These are phyloP conservation scores for Rhineura floridana DNA, from an alignment of 2,113 vertebrate genomes.

Conservation along the genomic window DNA sequence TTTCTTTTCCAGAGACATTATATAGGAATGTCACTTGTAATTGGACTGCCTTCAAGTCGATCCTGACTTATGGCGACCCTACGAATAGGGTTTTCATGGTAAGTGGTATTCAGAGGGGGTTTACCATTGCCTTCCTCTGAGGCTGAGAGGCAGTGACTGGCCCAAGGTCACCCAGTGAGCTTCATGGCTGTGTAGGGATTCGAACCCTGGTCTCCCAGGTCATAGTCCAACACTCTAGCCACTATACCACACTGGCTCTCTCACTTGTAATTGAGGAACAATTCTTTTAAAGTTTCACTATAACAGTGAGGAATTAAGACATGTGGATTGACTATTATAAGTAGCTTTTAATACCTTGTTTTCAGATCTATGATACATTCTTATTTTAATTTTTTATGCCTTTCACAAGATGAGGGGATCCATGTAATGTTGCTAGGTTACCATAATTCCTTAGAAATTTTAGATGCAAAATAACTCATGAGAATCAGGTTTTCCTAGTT, in stretches of 20 bases:
- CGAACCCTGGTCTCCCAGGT: too few species aligned
- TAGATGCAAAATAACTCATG: conserved; percentile 1
- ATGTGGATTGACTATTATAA: neutral
- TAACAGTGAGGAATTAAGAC: neutral
- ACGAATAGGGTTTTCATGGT: too few species aligned
- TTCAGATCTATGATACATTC: conserved; percentile 1
- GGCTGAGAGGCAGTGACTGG: too few species aligned
- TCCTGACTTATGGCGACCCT: too few species aligned
- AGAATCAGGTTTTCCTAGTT: neutral
- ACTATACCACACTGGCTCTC: too few species aligned
- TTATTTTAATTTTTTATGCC: neutral
- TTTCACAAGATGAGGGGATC: neutral
- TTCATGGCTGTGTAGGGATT: too few species aligned
- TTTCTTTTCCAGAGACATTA: neutral
- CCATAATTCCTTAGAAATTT: conserved; percentile 10
- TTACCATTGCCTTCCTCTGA: too few species aligned
- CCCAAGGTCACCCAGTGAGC: too few species aligned
- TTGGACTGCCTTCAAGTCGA: too few species aligned
- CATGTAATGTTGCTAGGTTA: conserved; percentile 1
- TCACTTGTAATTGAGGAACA: conserved; percentile 4
- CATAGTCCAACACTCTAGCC: too few species aligned
- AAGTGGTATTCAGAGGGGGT: too few species aligned
- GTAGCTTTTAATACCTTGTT: neutral
- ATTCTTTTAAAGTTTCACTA: neutral
- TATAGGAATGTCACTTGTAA: neutral